Conservation (phyloP, 2,113 vertebrate species). For the Malurus elegans region DNA sequence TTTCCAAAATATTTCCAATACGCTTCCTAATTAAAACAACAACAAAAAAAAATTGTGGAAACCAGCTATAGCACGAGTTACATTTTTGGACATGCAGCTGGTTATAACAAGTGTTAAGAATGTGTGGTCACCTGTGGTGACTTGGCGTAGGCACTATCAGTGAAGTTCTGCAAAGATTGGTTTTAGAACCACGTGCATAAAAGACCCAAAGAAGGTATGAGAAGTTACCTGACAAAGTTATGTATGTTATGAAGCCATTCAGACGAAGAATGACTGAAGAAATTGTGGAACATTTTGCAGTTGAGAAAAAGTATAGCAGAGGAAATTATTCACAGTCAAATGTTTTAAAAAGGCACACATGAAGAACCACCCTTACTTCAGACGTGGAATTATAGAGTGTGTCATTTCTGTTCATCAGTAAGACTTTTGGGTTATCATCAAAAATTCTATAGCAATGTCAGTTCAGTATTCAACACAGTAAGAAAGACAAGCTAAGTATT, state of each 20-base stretch:
- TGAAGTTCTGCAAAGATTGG: not conserved
- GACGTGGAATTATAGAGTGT: not conserved
- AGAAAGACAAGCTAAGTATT: not conserved
- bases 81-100: not conserved
- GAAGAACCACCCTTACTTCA: not conserved
- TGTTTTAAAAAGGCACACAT: not conserved
- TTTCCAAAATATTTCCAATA: not conserved
- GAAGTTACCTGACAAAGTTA: not conserved
- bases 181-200: not conserved
- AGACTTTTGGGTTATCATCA: not conserved
- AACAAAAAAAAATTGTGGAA: not conserved
- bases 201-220: not conserved
- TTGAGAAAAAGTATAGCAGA: not conserved
- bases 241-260: not conserved
- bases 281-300: not conserved
- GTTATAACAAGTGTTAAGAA: not conserved
- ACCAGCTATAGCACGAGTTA: not conserved
- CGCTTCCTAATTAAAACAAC: not conserved
- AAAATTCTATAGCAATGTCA: not conserved
- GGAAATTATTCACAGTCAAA: not conserved
- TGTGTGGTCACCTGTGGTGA: not conserved
- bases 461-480: not conserved
- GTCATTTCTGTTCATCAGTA: not conserved
- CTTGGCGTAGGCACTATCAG: not conserved
- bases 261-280: not conserved